These are phyloP conservation scores for Nephrotoma guestfalica DNA, from an alignment of 2,888 invertebrate genomes.

Conservation along the genomic window DNA sequence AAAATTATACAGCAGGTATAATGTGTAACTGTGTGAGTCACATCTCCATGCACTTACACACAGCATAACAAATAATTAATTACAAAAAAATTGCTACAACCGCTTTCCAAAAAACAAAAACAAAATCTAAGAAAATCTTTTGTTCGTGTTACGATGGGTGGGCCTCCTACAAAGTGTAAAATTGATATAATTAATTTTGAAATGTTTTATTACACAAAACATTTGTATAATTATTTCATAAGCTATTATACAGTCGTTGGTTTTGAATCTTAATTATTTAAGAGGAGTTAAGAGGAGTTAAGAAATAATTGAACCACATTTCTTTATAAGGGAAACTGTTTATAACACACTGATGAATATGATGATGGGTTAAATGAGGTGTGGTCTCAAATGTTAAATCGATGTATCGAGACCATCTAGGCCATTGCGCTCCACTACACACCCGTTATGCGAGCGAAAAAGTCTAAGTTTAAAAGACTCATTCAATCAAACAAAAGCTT, in stretches of 20 bases:
- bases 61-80: background rate
- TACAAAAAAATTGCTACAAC: background rate
- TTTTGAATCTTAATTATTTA: background rate
- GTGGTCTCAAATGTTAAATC: no score
- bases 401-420: no score
- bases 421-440: no score
- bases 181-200: background rate
- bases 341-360: no score
- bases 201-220: background rate
- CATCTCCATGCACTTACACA: background rate
- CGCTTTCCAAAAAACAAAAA: background rate
- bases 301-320: background rate
- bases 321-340: background rate
- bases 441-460: no score
- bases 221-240: background rate
- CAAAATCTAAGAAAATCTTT: background rate
- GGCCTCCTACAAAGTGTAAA: background rate
- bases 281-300: background rate
- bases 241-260: background rate
- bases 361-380: no score
- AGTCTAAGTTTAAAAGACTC: no score
- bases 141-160: background rate
- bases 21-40: background rate
- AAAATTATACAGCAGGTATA: background rate
- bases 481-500: no score